A percentile compares a stretch with the other conserved stretches of the same genome.
Evolutionary conservation across 2,797 vertebrate genomes (phyloP).

Genomic region (Synaphobranchus kaupii): DNA sequence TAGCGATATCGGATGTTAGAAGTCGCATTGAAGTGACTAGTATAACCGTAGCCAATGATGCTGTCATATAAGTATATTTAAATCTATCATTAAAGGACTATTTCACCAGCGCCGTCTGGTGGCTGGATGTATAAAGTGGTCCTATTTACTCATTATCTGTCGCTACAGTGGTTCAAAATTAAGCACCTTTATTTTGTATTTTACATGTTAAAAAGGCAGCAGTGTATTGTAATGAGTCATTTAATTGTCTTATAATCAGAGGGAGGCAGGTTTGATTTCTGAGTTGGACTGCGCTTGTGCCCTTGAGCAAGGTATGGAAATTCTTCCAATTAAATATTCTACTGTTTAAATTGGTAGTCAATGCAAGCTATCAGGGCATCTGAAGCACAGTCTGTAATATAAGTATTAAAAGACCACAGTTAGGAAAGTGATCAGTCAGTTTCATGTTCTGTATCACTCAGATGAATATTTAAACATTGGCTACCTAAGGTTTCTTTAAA

Average conservation of each 20-base stretch:
- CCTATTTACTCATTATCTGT: background rate
- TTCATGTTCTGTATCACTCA: constrained; percentile 19
- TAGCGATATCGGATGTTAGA: no score
- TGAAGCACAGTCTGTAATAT: background rate
- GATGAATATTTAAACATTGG: constrained; percentile 41
- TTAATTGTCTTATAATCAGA: background rate
- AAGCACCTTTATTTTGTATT: background rate
- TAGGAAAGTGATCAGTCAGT: background rate
- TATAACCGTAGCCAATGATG: background rate
- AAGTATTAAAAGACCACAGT: constrained; percentile 34
- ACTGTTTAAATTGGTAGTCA: background rate
- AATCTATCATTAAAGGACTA: background rate
- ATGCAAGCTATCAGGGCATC: background rate
- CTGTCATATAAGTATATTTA: background rate
- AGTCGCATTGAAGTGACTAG: no score
- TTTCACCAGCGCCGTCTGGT: constrained; percentile 48
- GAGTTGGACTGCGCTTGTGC: background rate
- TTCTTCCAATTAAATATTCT: background rate
- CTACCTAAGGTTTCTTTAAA: constrained; percentile 4
- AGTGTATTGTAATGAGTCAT: background rate
- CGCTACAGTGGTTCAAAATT: background rate
- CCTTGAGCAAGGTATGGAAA: background rate
- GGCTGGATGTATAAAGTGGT: constrained; percentile 25
- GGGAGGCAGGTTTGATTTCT: background rate
- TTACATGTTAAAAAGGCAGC: background rate